Conservation (phyloP, 2,797 vertebrate genomes). For the Muscicapa comitata region DNA sequence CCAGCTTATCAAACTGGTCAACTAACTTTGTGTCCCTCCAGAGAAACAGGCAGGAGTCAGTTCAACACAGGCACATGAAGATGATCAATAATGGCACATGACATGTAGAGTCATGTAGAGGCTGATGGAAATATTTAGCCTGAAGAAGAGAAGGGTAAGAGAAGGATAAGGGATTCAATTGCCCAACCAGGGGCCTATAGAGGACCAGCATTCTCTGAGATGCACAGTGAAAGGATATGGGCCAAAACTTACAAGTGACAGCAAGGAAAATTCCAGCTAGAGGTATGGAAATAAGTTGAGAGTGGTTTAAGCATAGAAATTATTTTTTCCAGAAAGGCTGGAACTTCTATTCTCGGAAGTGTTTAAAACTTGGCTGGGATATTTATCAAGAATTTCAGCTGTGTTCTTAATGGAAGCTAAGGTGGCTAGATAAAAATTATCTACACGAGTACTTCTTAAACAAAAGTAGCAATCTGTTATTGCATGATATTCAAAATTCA, state of each 20-base stretch:
- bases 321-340: not conserved
- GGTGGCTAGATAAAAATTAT: not conserved
- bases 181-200: fast-evolving
- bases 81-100: not conserved
- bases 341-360: not conserved
- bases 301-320: not conserved
- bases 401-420: not conserved
- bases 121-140: not conserved
- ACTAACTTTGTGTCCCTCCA: not conserved
- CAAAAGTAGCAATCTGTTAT: not conserved
- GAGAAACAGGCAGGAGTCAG: not conserved
- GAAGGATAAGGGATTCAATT: not conserved
- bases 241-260: not conserved
- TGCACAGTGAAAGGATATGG: not conserved
- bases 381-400: not conserved
- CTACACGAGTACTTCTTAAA: not conserved
- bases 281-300: not conserved
- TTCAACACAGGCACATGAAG: not conserved
- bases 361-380: not conserved
- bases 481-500: not conserved
- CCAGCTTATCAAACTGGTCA: not conserved
- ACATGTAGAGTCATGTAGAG: not conserved
- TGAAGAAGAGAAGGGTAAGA: not conserved
- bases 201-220: not conserved
- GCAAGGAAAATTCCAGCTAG: not conserved